Percentiles rank a stretch among this genome's conserved stretches.
Conservation (phyloP, 2,113 vertebrate species). For the Albula goreensis region DNA sequence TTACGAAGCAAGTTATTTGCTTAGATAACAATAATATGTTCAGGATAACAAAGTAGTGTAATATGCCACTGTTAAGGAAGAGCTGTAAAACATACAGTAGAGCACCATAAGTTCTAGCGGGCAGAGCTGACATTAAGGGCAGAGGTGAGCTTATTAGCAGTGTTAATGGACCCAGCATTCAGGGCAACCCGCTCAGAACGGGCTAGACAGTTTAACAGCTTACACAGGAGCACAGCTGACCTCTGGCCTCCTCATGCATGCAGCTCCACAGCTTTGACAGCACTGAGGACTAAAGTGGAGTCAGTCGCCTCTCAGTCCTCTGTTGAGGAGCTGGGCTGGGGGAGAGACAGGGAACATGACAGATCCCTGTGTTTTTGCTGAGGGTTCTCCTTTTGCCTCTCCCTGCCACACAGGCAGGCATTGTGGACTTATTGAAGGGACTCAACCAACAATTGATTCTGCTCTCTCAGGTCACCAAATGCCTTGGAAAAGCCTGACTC, state of each 20-base stretch:
- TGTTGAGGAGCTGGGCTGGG: not conserved
- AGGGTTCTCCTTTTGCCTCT: not conserved
- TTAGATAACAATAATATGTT: no score
- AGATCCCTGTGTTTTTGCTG: not conserved
- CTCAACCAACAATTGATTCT: not conserved
- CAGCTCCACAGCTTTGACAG: not conserved
- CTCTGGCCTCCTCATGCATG: not conserved
- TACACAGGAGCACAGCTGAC: not conserved
- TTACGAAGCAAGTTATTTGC: no score
- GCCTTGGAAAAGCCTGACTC: not conserved
- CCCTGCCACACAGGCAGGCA: not conserved
- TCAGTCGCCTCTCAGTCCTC: not conserved
- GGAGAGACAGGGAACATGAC: not conserved
- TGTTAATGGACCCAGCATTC: not conserved
- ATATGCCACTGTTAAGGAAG: no score
- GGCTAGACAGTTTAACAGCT: not conserved
- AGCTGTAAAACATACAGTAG: not conserved
- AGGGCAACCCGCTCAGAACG: not conserved
- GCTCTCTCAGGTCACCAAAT: not conserved
- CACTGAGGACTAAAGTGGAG: not conserved
- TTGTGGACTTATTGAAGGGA: not conserved
- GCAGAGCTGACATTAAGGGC: not conserved
- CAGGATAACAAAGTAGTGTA: no score
- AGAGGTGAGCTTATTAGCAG: constrained; percentile 12
- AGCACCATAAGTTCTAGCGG: not conserved